phyloP scores from a whole-genome alignment of 2,888 invertebrate species.

The Pantelozetes paolii region DNA sequence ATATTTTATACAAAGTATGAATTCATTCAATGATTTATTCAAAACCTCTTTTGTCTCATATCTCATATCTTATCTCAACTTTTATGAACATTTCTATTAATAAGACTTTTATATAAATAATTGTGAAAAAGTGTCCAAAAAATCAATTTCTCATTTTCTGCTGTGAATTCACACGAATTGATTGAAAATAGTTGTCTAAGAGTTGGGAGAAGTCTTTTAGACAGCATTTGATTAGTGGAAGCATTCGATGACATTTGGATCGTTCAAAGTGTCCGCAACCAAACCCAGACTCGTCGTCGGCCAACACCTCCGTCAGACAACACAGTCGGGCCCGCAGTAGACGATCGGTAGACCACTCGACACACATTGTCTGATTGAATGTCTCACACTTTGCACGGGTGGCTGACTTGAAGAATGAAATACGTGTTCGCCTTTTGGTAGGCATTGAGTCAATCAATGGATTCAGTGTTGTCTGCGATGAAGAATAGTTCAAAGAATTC shows the following conservation, averaged over 20 bases:
- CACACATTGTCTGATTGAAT: constrained; percentile 27
- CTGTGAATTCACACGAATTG: not conserved
- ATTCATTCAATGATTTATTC: too few relatives aligned
- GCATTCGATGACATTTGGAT: constrained; percentile 36
- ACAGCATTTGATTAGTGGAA: constrained; percentile 41
- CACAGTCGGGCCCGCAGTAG: constrained; percentile 39
- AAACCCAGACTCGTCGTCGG: constrained; percentile 23
- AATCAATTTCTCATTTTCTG: not conserved
- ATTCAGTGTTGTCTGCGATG: not conserved
- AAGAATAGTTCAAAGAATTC: not conserved
- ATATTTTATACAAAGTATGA: too few relatives aligned
- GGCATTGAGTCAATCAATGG: not conserved
- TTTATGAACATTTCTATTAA: too few relatives aligned
- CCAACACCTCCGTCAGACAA: constrained; percentile 30
- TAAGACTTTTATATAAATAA: too few relatives aligned
- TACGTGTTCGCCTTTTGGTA: not conserved
- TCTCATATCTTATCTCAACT: too few relatives aligned
- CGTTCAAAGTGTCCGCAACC: constrained; percentile 38
- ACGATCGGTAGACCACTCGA: constrained; percentile 39
- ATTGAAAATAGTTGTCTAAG: constrained; percentile 47
- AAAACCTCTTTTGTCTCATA: too few relatives aligned
- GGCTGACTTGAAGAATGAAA: not conserved
- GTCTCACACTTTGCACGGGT: not conserved
- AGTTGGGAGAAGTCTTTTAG: constrained; percentile 39
- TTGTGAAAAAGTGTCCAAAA: too few relatives aligned